Percentiles rank a stretch among this genome's conserved stretches.
These are phyloP conservation scores for Subanguina moxae DNA, from an alignment of 1,140 invertebrate genomes.

Conservation along the genomic window DNA sequence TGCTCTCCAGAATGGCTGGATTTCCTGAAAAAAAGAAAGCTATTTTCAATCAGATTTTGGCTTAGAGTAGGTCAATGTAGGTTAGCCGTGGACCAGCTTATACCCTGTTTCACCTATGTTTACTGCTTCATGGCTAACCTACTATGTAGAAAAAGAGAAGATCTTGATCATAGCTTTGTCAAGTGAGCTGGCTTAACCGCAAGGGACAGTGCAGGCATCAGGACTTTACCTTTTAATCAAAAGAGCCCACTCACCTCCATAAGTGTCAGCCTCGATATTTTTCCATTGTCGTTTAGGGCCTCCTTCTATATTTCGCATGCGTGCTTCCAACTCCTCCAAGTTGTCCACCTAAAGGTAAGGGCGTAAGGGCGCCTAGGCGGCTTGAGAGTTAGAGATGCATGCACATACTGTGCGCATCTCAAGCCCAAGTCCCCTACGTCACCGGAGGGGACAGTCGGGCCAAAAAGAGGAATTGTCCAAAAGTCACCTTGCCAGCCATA, in stretches of 20 bases:
- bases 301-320: constrained; percentile 35
- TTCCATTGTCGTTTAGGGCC: constrained; percentile 44
- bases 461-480: background rate
- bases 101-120: too few relatives aligned
- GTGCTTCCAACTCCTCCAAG: constrained; percentile 48
- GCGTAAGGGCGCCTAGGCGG: too few relatives aligned
- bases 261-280: constrained; percentile 39
- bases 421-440: background rate
- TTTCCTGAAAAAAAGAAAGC: background rate
- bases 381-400: background rate
- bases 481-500: constrained; percentile 38
- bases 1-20: background rate
- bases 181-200: too few relatives aligned
- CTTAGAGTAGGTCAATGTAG: too few relatives aligned
- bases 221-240: constrained; percentile 8
- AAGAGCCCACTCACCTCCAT: background rate
- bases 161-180: too few relatives aligned
- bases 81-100: too few relatives aligned
- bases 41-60: too few relatives aligned
- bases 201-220: too few relatives aligned
- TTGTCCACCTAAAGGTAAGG: constrained; percentile 53
- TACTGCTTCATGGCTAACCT: too few relatives aligned
- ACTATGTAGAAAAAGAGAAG: too few relatives aligned
- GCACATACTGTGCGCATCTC: constrained; percentile 4
- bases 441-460: background rate